Percentiles rank a stretch among this genome's conserved stretches.
Conservation (phyloP, 1,140 invertebrate genomes). For the Megalopta genalis region DNA sequence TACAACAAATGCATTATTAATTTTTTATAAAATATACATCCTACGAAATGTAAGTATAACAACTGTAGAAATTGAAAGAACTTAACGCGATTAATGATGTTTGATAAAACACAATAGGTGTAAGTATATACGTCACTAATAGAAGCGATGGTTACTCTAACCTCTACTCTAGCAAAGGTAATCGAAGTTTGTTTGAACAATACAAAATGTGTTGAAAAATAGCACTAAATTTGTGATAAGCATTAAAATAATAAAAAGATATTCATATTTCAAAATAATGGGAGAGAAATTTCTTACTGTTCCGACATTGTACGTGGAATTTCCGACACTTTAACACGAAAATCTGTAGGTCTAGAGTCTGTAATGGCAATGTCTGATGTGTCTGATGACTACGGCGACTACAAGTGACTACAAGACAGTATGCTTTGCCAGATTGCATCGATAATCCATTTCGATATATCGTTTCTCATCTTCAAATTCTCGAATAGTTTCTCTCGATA, state of each 20-base stretch:
- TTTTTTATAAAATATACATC: not conserved
- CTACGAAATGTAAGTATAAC: not conserved
- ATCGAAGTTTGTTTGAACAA: not conserved
- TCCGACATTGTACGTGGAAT: slow-evolving; percentile 52
- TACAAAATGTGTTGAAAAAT: slow-evolving; percentile 8
- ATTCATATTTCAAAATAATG: not conserved
- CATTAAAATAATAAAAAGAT: not conserved
- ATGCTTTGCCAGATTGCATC: slow-evolving; percentile 6
- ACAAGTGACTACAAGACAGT: not conserved
- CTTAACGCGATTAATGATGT: slow-evolving; percentile 2
- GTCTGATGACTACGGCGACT: not conserved
- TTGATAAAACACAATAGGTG: slow-evolving; percentile 40
- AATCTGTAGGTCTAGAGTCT: slow-evolving; percentile 4
- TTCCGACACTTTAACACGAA: not conserved
- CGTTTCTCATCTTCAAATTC: slow-evolving; percentile 1
- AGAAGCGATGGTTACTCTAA: slow-evolving; percentile 55
- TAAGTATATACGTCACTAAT: slow-evolving; percentile 54
- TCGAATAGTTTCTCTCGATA: not conserved
- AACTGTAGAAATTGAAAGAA: not conserved
- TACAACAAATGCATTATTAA: not conserved
- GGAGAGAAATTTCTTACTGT: slow-evolving; percentile 45
- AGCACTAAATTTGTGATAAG: not conserved
- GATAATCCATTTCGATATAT: slow-evolving; percentile 34
- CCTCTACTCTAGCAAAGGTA: slow-evolving; percentile 39
- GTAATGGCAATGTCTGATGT: too few species aligned